A percentile compares a stretch with the other conserved stretches of the same genome.
phyloP scores from a whole-genome alignment of 1,140 invertebrate species.

The Muscidifurax raptorellus region DNA sequence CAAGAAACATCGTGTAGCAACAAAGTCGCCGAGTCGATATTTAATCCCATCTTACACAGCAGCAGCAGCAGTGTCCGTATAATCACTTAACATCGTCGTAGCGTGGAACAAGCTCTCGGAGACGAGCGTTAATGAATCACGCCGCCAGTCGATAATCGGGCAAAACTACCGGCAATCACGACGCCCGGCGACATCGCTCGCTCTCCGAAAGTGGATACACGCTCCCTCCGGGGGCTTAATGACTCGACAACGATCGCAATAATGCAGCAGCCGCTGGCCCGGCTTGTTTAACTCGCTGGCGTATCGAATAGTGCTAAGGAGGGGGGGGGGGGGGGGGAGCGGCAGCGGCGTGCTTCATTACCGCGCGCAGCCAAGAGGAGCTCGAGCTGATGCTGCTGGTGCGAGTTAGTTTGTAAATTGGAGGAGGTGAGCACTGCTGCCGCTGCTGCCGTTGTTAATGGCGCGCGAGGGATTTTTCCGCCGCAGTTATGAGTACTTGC shows the following conservation, averaged over 20 bases:
- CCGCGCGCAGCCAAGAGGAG: constrained; percentile 1
- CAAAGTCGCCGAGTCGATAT: neutral
- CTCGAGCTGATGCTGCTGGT: neutral
- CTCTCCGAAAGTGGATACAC: neutral
- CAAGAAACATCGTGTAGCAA: neutral
- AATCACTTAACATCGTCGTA: constrained; percentile 26
- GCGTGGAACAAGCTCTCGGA: neutral
- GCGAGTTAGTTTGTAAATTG: constrained; percentile 14
- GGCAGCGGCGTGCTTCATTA: constrained; percentile 34
- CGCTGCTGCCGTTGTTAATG: neutral
- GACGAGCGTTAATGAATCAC: constrained; percentile 42
- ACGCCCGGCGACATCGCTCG: constrained; percentile 29
- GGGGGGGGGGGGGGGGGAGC: neutral
- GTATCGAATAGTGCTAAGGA: constrained; percentile 27
- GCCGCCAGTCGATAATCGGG: constrained; percentile 46
- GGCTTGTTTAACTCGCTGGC: constrained; percentile 39
- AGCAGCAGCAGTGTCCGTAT: neutral
- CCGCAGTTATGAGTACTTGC: no score
- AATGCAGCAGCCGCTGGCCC: constrained; percentile 10
- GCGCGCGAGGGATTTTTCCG: neutral
- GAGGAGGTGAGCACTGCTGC: neutral
- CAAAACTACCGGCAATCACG: constrained; percentile 46
- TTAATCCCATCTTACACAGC: constrained; percentile 8
- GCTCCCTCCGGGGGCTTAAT: constrained; percentile 28
- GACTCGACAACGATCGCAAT: constrained; percentile 49